Conservation (phyloP, 2,797 vertebrate species). For the Dromococcyx pavoninus region DNA sequence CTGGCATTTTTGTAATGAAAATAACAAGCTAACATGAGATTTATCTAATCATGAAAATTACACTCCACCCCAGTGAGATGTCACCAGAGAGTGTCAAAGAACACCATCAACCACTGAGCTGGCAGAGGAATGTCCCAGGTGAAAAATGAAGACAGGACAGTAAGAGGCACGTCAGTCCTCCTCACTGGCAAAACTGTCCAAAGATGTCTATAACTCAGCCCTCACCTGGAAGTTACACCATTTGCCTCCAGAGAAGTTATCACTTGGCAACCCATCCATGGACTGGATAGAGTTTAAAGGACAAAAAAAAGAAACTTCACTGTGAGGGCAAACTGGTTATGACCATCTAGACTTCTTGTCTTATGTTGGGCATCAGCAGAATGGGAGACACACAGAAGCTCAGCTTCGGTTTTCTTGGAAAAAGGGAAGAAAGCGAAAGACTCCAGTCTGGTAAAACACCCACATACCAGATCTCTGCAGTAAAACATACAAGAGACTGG, state of each 20-base stretch:
- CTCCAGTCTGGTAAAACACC: background rate
- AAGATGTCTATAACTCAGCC: background rate
- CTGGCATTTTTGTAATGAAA: background rate
- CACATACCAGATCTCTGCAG: background rate
- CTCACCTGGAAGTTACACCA: background rate
- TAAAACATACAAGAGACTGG: rapidly evolving
- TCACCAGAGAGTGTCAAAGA: background rate
- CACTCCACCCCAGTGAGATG: background rate
- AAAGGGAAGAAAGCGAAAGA: background rate
- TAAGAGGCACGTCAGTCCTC: background rate
- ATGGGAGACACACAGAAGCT: background rate
- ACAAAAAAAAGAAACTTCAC: background rate
- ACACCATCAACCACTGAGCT: background rate
- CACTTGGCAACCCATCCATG: background rate
- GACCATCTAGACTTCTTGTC: background rate
- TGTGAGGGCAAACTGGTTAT: background rate
- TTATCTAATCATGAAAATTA: too few species aligned
- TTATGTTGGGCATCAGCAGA: background rate
- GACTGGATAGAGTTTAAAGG: background rate
- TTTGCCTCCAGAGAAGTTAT: background rate
- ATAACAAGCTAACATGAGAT: too few species aligned
- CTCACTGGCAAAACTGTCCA: background rate
- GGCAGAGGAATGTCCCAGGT: background rate
- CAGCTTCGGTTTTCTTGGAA: background rate
- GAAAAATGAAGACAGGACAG: background rate